Base-by-base conservation (phyloP, 2,113 vertebrate genomes). In the Holacanthus passer region DNA sequence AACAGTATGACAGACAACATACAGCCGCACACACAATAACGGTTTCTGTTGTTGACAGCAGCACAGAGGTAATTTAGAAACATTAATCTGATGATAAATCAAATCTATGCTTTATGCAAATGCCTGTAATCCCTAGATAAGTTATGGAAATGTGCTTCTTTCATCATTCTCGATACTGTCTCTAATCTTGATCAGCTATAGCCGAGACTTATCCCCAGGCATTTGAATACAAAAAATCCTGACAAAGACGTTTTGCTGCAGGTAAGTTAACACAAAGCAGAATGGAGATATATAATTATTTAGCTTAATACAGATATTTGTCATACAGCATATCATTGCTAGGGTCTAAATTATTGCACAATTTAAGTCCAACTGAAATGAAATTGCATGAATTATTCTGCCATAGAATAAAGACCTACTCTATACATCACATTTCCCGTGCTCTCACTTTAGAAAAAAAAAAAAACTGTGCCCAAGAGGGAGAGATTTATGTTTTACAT, bases 101-200 rank as follows among this genome's bases (percentile, higher is more conserved):
- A 71, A 66, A 60, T 32, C 8, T 27, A 39, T 63, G 20, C 66
- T 68, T 53, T 55, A 70, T 77, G 43, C 14, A 82, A 73, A 77
- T 64, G 31, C 48, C 14, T 20, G 37, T 32, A 72, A 83, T 75
- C 35, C 79, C 32, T 0, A 17, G 4, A 59, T 60, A 64, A 45
- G 3, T 60, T 12, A 16, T 56, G 31, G n/a, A 77, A 63, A 68
- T 63, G 10, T 83, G 63, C 83, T 47, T 66, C 55, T 43, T 45
- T 69, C 39, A 59, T 74, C 60, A 31, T 8, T 62, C 68, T 32
- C 55, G 7, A 48, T 48, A 20, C 32, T 0, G 0, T 68, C n/a
- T 83, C 71, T 75, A 62, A 75, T 73, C 69, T 59, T 53, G 3
- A 75, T 56, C n/a, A 64, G 64, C 13, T n/a, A 37, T 2, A 2